Evolutionary conservation across 2,888 invertebrate genomes (phyloP).

Genomic region (Cylindroiulus punctatus): DNA sequence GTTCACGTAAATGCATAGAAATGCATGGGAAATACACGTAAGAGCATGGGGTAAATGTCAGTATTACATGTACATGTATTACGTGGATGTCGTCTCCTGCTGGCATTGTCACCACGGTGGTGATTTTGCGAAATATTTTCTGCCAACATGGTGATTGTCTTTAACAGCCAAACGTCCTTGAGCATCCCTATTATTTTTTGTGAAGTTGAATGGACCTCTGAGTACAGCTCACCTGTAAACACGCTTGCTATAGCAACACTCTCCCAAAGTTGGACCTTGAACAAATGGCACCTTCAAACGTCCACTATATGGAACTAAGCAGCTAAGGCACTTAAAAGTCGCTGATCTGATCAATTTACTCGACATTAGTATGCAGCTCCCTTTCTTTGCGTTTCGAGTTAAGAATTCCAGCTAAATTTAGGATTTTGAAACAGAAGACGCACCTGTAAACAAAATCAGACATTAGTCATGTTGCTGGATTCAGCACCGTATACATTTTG

Average conservation of each 20-base stretch:
- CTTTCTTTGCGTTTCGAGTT: background rate
- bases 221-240: background rate
- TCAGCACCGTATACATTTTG: too few species aligned
- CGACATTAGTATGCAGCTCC: slow-evolving; percentile 14
- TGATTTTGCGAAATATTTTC: background rate
- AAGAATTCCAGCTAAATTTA: background rate
- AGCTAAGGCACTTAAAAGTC: background rate
- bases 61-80: too few species aligned
- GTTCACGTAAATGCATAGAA: too few species aligned
- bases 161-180: background rate
- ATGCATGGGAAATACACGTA: too few species aligned
- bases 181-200: background rate
- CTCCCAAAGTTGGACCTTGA: slow-evolving; percentile 1
- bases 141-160: background rate
- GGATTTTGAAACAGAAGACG: background rate
- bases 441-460: too few species aligned
- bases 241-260: background rate
- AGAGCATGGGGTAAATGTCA: too few species aligned
- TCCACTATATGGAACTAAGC: background rate
- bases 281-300: slow-evolving; percentile 26
- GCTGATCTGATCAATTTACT: background rate
- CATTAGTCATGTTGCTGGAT: too few species aligned
- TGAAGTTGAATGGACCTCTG: background rate
- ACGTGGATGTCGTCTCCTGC: background rate
- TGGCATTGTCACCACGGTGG: background rate